phyloP scores from a whole-genome alignment of 2,888 invertebrate species.

The Campaea margaritaria region DNA sequence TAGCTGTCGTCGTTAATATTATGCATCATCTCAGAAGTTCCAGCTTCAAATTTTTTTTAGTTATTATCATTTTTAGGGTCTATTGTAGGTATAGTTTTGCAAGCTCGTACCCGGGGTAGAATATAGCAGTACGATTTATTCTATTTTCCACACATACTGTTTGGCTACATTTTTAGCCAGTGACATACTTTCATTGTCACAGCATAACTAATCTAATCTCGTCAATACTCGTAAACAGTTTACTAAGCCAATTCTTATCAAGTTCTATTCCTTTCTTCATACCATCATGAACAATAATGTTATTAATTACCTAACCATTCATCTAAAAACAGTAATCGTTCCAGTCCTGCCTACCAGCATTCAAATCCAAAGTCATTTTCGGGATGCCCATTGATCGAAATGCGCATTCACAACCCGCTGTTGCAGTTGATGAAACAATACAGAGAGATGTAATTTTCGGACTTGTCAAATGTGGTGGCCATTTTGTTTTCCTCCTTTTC shows the following conservation, averaged over 20 bases:
- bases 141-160: no score
- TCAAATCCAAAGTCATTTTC: constrained; percentile 62
- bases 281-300: not conserved
- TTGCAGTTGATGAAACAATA: constrained; percentile 66
- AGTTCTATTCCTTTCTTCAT: not conserved
- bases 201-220: no score
- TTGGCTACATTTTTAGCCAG: no score
- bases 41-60: no score
- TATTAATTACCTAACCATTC: no score
- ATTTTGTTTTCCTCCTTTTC: not conserved
- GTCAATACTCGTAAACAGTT: not conserved
- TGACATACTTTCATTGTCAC: no score
- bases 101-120: no score
- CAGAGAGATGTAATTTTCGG: constrained; percentile 33
- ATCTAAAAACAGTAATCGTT: constrained; percentile 7
- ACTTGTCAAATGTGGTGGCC: constrained; percentile 10
- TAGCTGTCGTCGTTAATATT: no score
- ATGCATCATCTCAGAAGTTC: no score
- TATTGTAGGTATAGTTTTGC: no score
- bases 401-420: constrained; percentile 67
- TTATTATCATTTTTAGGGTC: no score
- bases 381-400: constrained; percentile 64
- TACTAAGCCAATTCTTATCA: not conserved
- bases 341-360: constrained; percentile 58
- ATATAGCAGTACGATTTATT: no score